Evolutionary conservation across 2,888 invertebrate genomes (phyloP).

Genomic region (Hypomecis atomaria): DNA sequence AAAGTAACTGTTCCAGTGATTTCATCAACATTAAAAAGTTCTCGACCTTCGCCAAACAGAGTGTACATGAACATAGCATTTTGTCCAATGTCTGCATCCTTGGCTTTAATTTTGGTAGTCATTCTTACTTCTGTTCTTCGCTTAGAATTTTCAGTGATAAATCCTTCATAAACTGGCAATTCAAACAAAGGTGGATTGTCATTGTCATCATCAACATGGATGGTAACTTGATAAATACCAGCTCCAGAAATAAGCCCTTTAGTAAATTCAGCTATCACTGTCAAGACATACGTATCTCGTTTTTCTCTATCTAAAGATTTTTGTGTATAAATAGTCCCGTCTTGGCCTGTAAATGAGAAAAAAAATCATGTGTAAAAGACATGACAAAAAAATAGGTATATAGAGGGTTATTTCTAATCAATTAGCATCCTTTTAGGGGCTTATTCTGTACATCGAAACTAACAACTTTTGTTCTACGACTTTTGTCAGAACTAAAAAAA

Average conservation of each 20-base stretch:
- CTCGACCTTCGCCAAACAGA: conserved; percentile 90
- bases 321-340: conserved; percentile 92
- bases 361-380: conserved; percentile 2
- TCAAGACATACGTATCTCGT: conserved; percentile 89
- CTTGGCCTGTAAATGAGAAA: conserved; percentile 73
- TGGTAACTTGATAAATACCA: conserved; percentile 91
- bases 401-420: too few relatives aligned
- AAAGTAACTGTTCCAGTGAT: conserved; percentile 86
- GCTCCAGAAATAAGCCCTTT: conserved; percentile 88
- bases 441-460: too few relatives aligned
- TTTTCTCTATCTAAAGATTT: conserved; percentile 91
- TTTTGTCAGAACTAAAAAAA: too few relatives aligned
- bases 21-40: conserved; percentile 88
- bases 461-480: too few relatives aligned
- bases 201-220: conserved; percentile 93
- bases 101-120: conserved; percentile 87
- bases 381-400: background rate
- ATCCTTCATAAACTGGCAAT: conserved; percentile 88
- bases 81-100: conserved; percentile 88
- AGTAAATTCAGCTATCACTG: conserved; percentile 91
- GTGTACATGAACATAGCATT: conserved; percentile 89
- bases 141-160: conserved; percentile 90
- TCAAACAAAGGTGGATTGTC: conserved; percentile 94
- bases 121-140: conserved; percentile 88
- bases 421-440: too few relatives aligned